Conservation (phyloP, 2,888 invertebrate species). For the Drosophila subquinaria region DNA sequence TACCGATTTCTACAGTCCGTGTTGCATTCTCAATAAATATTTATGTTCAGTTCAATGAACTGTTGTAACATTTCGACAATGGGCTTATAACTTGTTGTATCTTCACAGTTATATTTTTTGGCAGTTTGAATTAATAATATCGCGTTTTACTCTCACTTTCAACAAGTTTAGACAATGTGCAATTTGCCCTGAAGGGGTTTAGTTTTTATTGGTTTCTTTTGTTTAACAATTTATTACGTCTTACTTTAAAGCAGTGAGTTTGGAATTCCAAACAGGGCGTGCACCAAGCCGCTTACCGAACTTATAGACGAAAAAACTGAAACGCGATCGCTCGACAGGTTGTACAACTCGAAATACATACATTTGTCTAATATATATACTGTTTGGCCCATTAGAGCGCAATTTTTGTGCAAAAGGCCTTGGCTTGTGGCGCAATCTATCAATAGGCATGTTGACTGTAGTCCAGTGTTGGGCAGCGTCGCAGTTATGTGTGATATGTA, state of each 20-base stretch:
- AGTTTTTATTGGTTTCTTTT: conserved; percentile 18
- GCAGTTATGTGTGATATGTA: no score
- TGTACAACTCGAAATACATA: conserved; percentile 4
- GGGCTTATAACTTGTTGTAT: conserved; percentile 1
- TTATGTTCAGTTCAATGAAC: conserved; percentile 39
- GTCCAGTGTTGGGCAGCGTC: conserved; percentile 8
- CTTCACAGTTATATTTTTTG: neutral
- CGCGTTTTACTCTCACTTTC: conserved; percentile 45
- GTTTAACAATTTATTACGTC: conserved; percentile 47
- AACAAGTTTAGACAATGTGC: conserved; percentile 12
- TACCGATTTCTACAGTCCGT: conserved; percentile 10
- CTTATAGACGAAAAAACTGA: conserved; percentile 18
- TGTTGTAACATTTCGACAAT: conserved; percentile 3
- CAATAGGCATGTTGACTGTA: conserved; percentile 9
- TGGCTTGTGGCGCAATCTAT: conserved; percentile 48
- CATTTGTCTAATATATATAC: neutral
- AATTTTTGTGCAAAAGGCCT: conserved; percentile 42
- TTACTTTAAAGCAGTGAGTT: conserved; percentile 32
- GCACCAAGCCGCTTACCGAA: conserved; percentile 48
- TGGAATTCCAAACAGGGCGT: conserved; percentile 75
- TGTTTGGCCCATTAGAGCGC: conserved; percentile 48
- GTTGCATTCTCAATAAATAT: conserved; percentile 11
- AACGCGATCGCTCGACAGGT: conserved; percentile 38
- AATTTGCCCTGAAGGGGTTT: conserved; percentile 45
- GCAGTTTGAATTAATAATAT: conserved; percentile 17